Evolutionary conservation across 2,797 vertebrate species (phyloP), one percentile per base, ranked within the genome.

Genomic region (Phrynocephalus vlangalii): DNA sequence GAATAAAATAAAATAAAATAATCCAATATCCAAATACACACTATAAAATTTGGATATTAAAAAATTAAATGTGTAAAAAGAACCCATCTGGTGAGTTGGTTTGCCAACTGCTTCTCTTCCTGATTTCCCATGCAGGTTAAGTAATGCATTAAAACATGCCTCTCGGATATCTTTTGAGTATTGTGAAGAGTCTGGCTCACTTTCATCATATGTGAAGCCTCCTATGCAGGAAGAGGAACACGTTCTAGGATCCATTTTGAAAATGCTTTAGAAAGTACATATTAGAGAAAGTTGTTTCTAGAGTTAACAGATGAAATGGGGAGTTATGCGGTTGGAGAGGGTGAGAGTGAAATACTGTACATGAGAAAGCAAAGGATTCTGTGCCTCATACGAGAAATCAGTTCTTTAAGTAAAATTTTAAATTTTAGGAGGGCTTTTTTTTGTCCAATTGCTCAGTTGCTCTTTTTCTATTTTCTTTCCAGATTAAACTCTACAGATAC

Each of bases 401-500:
- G 18, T 75, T 72, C 10, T 1, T 2, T 67, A 76, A 82, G 24
- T 15, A 82, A 66, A 4, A 63, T 48, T 78, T 52, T 7, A 78
- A 48, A 50, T 48, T n/a, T 72, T 80, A 24, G 44, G 16, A 3
- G n/a, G n/a, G 7, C n/a, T 16, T 77, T 66, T 52, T 18, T 20
- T 26, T 9, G 13, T 52, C 5, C 24, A 52, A 67, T 28, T 72
- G 28, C 9, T 89, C 15, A 75, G 20, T 73, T n/a, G 90, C 86
- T 48, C 78, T 82, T 85, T 66, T 72, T 30, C 66, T 73, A 1
- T 83, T 88, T 82, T 92, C 78, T 95, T 87, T 92, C 68, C 93
- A 99, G 99, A 95, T 94, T 99, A 94, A 97, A 97, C 94, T 94
- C 96, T n/a, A 91, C 97, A 33, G 98, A 98, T 83, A 97, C 97